phyloP scores from a whole-genome alignment of 1,140 invertebrate species.

The Euwallacea fornicatus region DNA sequence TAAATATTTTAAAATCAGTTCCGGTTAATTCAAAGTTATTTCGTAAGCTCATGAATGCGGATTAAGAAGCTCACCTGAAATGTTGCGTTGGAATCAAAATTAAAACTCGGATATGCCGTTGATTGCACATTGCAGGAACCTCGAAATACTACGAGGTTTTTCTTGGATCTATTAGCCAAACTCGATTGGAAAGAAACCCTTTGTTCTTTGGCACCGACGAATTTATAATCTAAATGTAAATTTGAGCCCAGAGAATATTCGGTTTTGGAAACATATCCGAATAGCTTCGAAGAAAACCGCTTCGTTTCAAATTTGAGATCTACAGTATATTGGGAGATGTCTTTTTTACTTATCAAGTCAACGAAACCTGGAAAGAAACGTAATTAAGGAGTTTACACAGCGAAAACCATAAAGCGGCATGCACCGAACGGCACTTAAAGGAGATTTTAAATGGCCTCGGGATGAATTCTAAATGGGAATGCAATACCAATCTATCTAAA shows the following conservation, averaged over 20 bases:
- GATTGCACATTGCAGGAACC: conserved; percentile 69
- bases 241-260: conserved; percentile 60
- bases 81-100: conserved; percentile 67
- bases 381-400: not conserved
- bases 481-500: conserved; percentile 5
- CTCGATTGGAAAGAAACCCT: conserved; percentile 67
- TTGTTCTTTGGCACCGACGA: conserved; percentile 67
- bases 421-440: not conserved
- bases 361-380: conserved; percentile 54
- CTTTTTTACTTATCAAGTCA: conserved; percentile 64
- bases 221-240: conserved; percentile 67
- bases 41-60: not conserved
- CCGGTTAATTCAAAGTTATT: conserved; percentile 1
- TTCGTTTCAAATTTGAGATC: conserved; percentile 70
- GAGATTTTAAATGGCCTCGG: conserved; percentile 2
- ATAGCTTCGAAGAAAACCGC: conserved; percentile 63
- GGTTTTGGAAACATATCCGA: conserved; percentile 66
- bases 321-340: conserved; percentile 70
- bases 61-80: conserved; percentile 59
- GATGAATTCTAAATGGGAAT: conserved; percentile 6
- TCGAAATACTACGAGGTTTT: conserved; percentile 58
- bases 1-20: conserved; percentile 26
- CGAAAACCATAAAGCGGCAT: not conserved
- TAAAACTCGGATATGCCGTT: conserved; percentile 74
- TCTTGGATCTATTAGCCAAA: conserved; percentile 65